Evolutionary conservation across 2,113 vertebrate genomes (phyloP).

Genomic region (Alethe castanea): DNA sequence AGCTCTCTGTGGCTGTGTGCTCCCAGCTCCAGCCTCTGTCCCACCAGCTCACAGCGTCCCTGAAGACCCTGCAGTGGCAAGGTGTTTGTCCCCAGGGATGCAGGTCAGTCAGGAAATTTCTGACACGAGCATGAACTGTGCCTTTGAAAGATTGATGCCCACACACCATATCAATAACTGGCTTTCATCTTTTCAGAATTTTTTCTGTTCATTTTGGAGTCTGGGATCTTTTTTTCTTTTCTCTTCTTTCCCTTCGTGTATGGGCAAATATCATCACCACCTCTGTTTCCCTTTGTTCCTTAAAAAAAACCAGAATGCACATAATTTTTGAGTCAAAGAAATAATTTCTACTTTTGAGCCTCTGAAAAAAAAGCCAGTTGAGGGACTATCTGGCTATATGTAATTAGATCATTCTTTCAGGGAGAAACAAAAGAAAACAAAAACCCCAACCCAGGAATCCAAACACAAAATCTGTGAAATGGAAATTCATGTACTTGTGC

Average conservation of each 20-base stretch:
- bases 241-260: fast-evolving
- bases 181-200: background rate
- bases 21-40: background rate
- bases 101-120: background rate
- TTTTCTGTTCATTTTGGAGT: background rate
- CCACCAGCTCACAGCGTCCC: background rate
- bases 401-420: background rate
- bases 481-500: background rate
- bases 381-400: background rate
- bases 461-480: background rate
- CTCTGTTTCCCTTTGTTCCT: background rate
- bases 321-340: background rate
- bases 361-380: background rate
- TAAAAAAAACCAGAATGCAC: background rate
- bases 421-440: background rate
- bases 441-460: background rate
- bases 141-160: background rate
- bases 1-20: fast-evolving
- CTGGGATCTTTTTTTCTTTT: fast-evolving
- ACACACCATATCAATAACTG: background rate
- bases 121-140: background rate
- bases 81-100: fast-evolving
- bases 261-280: background rate
- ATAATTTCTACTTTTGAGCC: background rate
- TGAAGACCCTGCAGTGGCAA: background rate